These are phyloP conservation scores for Microtus ochrogaster DNA, from an alignment of 2,113 vertebrate species.

Conservation along the genomic window DNA sequence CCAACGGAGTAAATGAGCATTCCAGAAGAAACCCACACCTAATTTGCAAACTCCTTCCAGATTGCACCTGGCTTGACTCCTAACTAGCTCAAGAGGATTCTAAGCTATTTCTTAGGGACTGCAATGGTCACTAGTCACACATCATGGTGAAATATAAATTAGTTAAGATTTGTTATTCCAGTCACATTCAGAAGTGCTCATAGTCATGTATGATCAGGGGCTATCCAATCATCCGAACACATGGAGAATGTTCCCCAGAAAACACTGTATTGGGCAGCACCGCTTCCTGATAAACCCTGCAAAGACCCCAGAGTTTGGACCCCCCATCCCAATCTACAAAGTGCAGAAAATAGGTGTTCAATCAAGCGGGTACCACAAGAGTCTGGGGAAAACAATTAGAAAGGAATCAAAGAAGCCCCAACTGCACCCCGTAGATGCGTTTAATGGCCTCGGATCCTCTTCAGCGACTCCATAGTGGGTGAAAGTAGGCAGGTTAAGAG, in stretches of 20 bases:
- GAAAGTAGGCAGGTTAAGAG: neutral
- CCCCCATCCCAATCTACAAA: neutral
- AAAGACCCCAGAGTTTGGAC: slow-evolving; percentile 15
- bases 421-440: neutral
- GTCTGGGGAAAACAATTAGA: slow-evolving; percentile 18
- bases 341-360: neutral
- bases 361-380: neutral
- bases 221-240: neutral
- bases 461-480: neutral
- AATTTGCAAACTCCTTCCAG: neutral
- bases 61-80: neutral
- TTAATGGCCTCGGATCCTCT: slow-evolving; percentile 7
- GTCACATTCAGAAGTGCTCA: neutral
- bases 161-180: neutral
- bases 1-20: neutral
- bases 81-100: neutral
- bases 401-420: neutral
- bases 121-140: neutral
- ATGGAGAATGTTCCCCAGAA: neutral
- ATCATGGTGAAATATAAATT: neutral
- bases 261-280: neutral
- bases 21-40: neutral
- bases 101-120: neutral
- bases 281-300: neutral
- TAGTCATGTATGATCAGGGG: neutral